Percentiles rank a stretch among this genome's conserved stretches.
These are phyloP conservation scores for Agrotis puta DNA, from an alignment of 2,888 invertebrate genomes.

Conservation along the genomic window DNA sequence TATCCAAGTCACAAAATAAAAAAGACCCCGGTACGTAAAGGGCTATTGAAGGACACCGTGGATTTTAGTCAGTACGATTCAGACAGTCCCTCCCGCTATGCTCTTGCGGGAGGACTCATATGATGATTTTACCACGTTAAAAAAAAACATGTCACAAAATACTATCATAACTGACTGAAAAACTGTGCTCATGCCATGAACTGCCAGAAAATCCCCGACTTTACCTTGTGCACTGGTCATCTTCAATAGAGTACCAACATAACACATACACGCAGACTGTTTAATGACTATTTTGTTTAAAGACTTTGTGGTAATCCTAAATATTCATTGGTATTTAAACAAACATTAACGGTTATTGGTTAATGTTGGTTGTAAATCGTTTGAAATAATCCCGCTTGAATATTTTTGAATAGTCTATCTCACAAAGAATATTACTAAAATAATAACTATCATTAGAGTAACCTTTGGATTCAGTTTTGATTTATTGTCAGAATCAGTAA, in stretches of 20 bases:
- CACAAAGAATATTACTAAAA: conserved; percentile 6
- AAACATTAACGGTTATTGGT: conserved; percentile 54
- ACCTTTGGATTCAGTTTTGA: background rate
- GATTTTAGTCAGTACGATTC: too few species aligned
- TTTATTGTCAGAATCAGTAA: conserved; percentile 4
- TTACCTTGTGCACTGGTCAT: conserved; percentile 25
- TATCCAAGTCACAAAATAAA: background rate
- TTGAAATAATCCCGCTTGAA: conserved; percentile 27
- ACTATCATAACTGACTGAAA: background rate
- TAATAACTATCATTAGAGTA: background rate
- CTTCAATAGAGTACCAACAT: conserved; percentile 17
- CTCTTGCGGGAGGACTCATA: too few species aligned
- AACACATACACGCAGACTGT: conserved; percentile 13
- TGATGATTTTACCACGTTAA: too few species aligned
- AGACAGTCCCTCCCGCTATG: too few species aligned
- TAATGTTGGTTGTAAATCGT: conserved; percentile 55
- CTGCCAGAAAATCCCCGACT: background rate
- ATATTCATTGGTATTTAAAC: conserved; percentile 62
- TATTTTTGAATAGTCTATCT: conserved; percentile 13
- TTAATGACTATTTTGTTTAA: conserved; percentile 48
- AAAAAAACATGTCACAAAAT: conserved; percentile 6
- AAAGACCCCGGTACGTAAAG: too few species aligned
- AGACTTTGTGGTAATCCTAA: conserved; percentile 48
- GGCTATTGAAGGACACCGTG: too few species aligned
- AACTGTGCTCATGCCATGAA: conserved; percentile 2